Conservation (phyloP, 1,140 invertebrate species). For the Meloidogyne hapla region DNA sequence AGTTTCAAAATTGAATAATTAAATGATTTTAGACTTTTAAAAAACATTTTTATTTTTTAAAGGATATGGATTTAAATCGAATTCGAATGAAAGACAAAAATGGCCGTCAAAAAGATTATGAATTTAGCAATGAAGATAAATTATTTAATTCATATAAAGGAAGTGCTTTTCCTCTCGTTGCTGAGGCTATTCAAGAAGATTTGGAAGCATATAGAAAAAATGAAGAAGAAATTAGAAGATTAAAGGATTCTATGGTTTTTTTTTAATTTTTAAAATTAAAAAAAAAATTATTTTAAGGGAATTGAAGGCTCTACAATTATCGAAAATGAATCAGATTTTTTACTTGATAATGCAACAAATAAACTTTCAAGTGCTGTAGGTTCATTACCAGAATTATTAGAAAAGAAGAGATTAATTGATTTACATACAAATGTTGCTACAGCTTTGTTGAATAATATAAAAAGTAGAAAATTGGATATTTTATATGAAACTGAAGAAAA, state of each 20-base stretch:
- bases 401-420: slow-evolving; percentile 94
- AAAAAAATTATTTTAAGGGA: slow-evolving; percentile 65
- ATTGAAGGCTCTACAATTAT: slow-evolving; percentile 65
- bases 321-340: slow-evolving; percentile 68
- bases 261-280: neutral
- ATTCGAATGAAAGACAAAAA: slow-evolving; percentile 77
- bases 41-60: slow-evolving; percentile 31
- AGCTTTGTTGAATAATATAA: slow-evolving; percentile 59
- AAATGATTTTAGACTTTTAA: no score
- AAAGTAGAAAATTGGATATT: slow-evolving; percentile 79
- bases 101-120: slow-evolving; percentile 77
- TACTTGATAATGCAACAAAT: slow-evolving; percentile 90
- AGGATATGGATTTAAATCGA: slow-evolving; percentile 82
- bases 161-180: slow-evolving; percentile 92
- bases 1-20: neutral
- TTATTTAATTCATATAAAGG: slow-evolving; percentile 59
- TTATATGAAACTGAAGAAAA: slow-evolving; percentile 98
- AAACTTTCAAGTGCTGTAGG: slow-evolving; percentile 80
- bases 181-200: slow-evolving; percentile 96
- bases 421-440: slow-evolving; percentile 98
- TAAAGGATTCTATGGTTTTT: slow-evolving; percentile 70
- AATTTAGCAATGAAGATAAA: slow-evolving; percentile 81
- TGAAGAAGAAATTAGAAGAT: slow-evolving; percentile 91
- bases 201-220: slow-evolving; percentile 87
- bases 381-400: slow-evolving; percentile 88